Evolutionary conservation across 2,888 invertebrate species (phyloP), one percentile per base, ranked within the genome.

Genomic region (Brachyptera risi): DNA sequence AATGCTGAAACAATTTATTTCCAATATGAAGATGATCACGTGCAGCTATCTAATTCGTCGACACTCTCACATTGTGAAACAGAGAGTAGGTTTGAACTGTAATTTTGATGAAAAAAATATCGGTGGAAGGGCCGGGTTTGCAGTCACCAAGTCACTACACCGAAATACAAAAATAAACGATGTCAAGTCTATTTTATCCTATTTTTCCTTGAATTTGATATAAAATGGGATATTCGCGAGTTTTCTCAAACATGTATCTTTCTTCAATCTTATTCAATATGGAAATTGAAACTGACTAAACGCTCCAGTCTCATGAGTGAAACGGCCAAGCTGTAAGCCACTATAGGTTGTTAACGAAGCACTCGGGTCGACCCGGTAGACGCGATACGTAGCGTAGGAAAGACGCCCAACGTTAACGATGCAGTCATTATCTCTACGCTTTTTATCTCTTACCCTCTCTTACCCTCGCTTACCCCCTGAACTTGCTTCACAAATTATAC

Each of bases 381-480:
- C 44, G 19, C 17, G 5, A 47, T 21, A 21, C 24, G 23, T 9
- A 9, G 47, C 24, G 47, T 17, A n/a, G 47, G n/a, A 21, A 21
- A 17, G 47, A 47, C 47, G 47, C 11, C 7, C 31, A 5, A 31
- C 23, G 47, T 5, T 21, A 47, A 21, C 47, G 47, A 47, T 3
- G 21, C 24, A 24, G 17, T 24, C 47, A 47, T 47, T 47, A 47
- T 47, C 47, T 47, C 23, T 24, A n/a, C 11, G 47, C 47, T 47
- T 47, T 47, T 47, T 47, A 47, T 47, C 47, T 4, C n/a, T 19
- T 21, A 7, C 47, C 2, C 9, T 11, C 11, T 19, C 11, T 21
- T 21, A 17, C 15, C 2, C 44, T 24, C 31, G 31, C 31, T 31
- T 31, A n/a, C 40, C 40, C 24, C 47, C 9, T 3, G 24, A 17